Conservation (phyloP, 2,113 vertebrate genomes). For the Rattus rattus region DNA sequence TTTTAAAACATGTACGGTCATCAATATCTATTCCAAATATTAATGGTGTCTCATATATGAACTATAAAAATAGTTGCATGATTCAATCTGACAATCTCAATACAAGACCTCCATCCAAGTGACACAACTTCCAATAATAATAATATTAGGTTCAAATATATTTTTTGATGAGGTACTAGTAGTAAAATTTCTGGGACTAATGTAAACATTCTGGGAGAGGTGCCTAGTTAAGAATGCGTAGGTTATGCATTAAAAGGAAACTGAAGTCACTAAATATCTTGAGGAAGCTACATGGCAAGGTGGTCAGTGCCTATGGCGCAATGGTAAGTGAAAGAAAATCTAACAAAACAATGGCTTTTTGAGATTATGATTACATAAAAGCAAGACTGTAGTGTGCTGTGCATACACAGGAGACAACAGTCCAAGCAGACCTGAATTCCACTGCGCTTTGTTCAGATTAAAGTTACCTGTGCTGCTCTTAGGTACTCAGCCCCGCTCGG, state of each 20-base stretch:
- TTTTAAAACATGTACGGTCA: background rate
- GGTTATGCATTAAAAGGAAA: background rate
- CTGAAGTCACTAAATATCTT: slow-evolving; percentile 10
- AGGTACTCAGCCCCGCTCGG: no score
- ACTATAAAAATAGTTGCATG: background rate
- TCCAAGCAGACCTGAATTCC: background rate
- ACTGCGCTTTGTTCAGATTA: background rate
- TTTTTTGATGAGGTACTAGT: background rate
- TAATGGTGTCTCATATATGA: background rate
- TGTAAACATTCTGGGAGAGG: background rate
- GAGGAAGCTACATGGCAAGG: background rate
- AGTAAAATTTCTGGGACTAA: background rate
- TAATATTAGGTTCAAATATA: background rate
- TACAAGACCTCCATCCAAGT: background rate
- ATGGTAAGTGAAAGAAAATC: background rate
- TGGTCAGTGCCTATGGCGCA: background rate
- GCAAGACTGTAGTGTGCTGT: background rate
- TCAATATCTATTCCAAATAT: background rate
- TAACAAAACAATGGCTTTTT: background rate
- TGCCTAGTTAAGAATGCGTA: background rate
- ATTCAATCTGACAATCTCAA: background rate
- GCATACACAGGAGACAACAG: background rate
- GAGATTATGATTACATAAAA: background rate
- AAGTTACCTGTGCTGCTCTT: background rate
- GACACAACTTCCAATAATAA: background rate